Evolutionary conservation across 1,140 invertebrate species (phyloP).

Genomic region (Ceratina australensis): DNA sequence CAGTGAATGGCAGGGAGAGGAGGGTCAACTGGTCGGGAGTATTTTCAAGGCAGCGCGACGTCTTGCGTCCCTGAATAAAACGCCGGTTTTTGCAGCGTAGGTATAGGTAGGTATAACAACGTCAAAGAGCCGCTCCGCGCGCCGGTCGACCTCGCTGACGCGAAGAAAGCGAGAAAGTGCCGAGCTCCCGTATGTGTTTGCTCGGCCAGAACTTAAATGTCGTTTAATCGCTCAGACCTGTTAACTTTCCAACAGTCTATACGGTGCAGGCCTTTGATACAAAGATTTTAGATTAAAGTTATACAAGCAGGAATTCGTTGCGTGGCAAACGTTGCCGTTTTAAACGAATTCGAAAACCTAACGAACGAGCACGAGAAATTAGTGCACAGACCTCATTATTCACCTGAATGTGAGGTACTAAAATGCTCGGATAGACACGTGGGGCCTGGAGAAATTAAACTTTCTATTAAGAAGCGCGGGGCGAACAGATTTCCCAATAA

Average conservation of each 20-base stretch:
- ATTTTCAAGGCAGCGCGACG: constrained; percentile 59
- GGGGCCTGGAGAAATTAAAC: constrained; percentile 29
- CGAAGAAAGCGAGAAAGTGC: constrained; percentile 71
- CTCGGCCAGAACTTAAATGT: constrained; percentile 50
- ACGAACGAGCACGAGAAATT: background rate
- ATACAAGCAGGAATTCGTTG: background rate
- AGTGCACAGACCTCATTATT: too few species aligned
- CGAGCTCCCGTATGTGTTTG: constrained; percentile 23
- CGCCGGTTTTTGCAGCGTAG: constrained; percentile 15
- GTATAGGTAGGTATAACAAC: constrained; percentile 14
- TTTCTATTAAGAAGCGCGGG: constrained; percentile 20
- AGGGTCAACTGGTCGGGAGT: constrained; percentile 51
- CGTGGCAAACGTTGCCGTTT: background rate
- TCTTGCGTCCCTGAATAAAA: constrained; percentile 65
- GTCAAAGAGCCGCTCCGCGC: background rate
- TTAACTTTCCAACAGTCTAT: constrained; percentile 43
- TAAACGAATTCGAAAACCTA: background rate
- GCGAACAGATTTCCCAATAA: constrained; percentile 35
- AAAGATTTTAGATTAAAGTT: background rate
- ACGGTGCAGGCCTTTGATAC: constrained; percentile 14
- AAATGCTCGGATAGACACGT: background rate
- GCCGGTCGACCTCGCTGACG: constrained; percentile 63
- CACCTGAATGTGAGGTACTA: background rate
- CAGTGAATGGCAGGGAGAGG: constrained; percentile 34
- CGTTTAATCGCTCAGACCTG: constrained; percentile 44